Evolutionary conservation across 2,113 vertebrate species (phyloP).

Genomic region (Spizaetus ornatus): DNA sequence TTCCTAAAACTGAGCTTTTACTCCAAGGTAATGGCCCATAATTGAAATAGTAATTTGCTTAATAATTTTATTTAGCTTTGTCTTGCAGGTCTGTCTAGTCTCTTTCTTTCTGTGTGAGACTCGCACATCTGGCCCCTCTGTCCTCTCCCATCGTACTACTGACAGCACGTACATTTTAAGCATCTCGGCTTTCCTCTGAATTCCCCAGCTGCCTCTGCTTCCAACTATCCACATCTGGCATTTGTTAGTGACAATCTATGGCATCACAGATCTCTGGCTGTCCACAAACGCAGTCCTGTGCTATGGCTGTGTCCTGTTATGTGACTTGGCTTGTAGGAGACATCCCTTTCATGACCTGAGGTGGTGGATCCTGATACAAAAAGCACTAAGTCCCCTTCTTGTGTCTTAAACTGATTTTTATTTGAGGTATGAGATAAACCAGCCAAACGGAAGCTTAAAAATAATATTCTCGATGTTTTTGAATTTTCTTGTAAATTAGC

Average conservation of each 20-base stretch:
- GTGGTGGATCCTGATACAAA: neutral
- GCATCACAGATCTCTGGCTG: neutral
- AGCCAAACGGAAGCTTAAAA: neutral
- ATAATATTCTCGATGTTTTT: neutral
- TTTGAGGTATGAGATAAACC: neutral
- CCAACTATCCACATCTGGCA: slow-evolving; percentile 20
- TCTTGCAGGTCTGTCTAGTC: neutral
- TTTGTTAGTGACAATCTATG: slow-evolving; percentile 20
- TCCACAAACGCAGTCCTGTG: neutral
- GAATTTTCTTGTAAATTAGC: neutral
- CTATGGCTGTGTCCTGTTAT: neutral
- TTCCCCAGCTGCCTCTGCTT: neutral
- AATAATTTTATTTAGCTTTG: neutral
- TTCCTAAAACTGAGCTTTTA: neutral
- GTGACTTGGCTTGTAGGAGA: neutral
- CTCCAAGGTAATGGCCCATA: neutral
- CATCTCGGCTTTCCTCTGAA: slow-evolving; percentile 3
- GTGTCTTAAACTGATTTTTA: neutral
- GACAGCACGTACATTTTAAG: neutral
- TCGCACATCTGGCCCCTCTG: neutral
- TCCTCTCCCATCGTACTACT: neutral
- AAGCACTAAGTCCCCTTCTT: neutral
- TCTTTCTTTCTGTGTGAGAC: neutral
- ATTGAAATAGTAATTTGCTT: neutral
- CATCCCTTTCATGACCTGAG: neutral